A percentile compares a stretch with the other conserved stretches of the same genome.
These are phyloP conservation scores for Paelopatides confundens DNA, from an alignment of 53 echinoderm and acorn worm species.

Conservation along the genomic window DNA sequence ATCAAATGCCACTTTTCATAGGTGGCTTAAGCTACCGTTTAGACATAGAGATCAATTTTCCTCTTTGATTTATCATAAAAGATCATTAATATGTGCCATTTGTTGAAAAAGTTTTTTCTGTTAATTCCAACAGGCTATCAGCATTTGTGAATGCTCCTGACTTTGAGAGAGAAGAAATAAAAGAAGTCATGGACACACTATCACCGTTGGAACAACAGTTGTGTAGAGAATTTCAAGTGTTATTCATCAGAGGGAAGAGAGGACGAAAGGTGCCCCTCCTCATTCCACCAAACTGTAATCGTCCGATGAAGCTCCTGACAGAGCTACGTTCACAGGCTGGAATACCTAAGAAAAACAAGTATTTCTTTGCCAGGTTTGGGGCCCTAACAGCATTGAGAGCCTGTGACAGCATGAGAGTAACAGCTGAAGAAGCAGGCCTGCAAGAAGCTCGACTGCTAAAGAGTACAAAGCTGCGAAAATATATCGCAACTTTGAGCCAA, in stretches of 20 bases:
- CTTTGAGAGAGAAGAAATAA: no score
- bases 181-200: no score
- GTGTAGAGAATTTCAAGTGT: background rate
- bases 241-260: background rate
- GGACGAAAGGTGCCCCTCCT: constrained; percentile 3
- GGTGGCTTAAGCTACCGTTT: no score
- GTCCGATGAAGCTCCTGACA: no score
- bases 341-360: constrained; percentile 25
- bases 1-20: no score
- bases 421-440: constrained; percentile 47
- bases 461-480: constrained; percentile 64
- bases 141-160: no score
- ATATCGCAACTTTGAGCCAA: constrained; percentile 60
- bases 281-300: background rate
- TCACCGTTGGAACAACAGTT: no score
- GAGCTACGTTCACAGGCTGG: background rate
- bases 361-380: constrained; percentile 66
- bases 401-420: constrained; percentile 48
- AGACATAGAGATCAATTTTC: no score
- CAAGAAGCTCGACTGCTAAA: constrained; percentile 53
- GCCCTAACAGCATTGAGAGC: constrained; percentile 39
- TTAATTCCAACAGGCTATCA: no score
- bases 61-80: no score
- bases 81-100: no score
- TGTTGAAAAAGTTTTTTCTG: no score